Conservation (phyloP, 2,888 invertebrate species). For the Drosophila putrida region DNA sequence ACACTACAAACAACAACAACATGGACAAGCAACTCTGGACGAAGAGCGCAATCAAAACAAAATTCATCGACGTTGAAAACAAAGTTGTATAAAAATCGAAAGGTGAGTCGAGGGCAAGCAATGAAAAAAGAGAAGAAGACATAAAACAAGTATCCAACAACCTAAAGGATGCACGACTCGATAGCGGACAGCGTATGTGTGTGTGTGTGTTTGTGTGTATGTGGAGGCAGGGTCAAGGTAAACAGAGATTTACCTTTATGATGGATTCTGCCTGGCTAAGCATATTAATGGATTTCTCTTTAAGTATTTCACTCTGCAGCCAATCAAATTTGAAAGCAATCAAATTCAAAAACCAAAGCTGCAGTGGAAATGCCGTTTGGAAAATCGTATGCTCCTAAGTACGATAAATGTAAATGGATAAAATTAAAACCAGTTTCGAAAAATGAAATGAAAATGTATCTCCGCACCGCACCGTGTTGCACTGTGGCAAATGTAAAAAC, state of each 20-base stretch:
- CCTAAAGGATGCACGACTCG: constrained; percentile 63
- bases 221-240: constrained; percentile 75
- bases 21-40: constrained; percentile 13
- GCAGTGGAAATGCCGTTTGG: constrained; percentile 31
- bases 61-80: constrained; percentile 72
- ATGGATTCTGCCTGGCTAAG: constrained; percentile 70
- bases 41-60: constrained; percentile 74
- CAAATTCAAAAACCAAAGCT: constrained; percentile 57
- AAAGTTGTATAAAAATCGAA: constrained; percentile 72
- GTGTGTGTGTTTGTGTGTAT: constrained; percentile 17
- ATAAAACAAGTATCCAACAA: constrained; percentile 79
- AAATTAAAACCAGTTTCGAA: constrained; percentile 66
- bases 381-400: constrained; percentile 44
- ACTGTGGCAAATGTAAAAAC: constrained; percentile 67
- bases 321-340: constrained; percentile 53
- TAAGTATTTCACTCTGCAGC: constrained; percentile 5
- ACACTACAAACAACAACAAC: constrained; percentile 32
- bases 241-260: constrained; percentile 68
- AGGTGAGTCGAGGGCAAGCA: constrained; percentile 66
- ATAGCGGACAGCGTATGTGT: constrained; percentile 27
- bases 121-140: constrained; percentile 54
- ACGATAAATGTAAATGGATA: constrained; percentile 70
- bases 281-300: constrained; percentile 69
- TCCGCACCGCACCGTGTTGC: constrained; percentile 21
- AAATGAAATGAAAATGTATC: constrained; percentile 40